A percentile compares a stretch with the other conserved stretches of the same genome.
Conservation (phyloP, 2,797 vertebrate genomes). For the Mallotus villosus region DNA sequence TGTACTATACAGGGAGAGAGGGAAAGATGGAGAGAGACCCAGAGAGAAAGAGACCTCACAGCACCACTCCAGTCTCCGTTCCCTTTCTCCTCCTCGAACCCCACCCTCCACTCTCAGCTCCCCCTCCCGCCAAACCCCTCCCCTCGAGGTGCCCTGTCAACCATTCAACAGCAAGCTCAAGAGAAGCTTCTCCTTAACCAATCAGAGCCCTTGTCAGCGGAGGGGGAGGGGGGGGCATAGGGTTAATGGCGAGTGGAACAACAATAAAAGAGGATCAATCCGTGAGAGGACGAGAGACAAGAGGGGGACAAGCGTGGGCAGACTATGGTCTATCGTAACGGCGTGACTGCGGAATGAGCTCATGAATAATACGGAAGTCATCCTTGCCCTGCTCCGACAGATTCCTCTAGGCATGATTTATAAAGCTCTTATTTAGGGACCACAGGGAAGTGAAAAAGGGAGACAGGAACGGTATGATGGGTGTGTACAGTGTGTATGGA, state of each 20-base stretch:
- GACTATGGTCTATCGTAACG: slow-evolving; percentile 12
- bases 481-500: too few species aligned
- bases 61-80: slow-evolving; percentile 35
- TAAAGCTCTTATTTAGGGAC: slow-evolving; percentile 17
- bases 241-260: slow-evolving; percentile 61
- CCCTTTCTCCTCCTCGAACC: slow-evolving; percentile 16
- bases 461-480: too few species aligned
- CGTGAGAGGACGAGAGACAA: slow-evolving; percentile 34
- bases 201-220: slow-evolving; percentile 49
- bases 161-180: slow-evolving; percentile 24
- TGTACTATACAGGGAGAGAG: slow-evolving; percentile 34
- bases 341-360: slow-evolving; percentile 52
- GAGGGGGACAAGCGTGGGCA: not conserved
- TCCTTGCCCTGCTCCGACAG: slow-evolving; percentile 16
- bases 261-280: slow-evolving; percentile 42
- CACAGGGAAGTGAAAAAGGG: not conserved
- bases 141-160: slow-evolving; percentile 46
- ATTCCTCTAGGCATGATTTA: slow-evolving; percentile 45
- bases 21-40: slow-evolving; percentile 14
- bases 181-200: slow-evolving; percentile 23
- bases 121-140: slow-evolving; percentile 20
- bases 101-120: slow-evolving; percentile 35
- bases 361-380: slow-evolving; percentile 57
- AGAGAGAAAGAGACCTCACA: slow-evolving; percentile 57
- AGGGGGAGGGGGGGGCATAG: slow-evolving; percentile 31